These are phyloP conservation scores for Trichoplusia ni DNA, from an alignment of 1,140 invertebrate species.

Conservation along the genomic window DNA sequence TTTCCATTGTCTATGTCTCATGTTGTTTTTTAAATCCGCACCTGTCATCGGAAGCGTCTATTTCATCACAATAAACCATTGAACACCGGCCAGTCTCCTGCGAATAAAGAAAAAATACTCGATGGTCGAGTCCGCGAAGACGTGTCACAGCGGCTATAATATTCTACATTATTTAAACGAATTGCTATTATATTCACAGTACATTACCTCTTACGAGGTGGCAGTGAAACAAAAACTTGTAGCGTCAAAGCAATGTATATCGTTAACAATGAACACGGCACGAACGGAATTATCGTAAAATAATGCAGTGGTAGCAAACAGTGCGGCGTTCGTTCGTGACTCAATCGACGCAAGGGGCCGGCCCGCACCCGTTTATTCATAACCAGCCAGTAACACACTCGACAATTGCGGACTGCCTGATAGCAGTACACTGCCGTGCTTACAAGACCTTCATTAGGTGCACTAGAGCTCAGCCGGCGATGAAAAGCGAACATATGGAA, in stretches of 20 bases:
- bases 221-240: neutral
- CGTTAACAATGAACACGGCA: constrained; percentile 36
- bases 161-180: neutral
- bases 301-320: constrained; percentile 50
- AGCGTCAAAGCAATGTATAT: constrained; percentile 46
- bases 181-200: constrained; percentile 18
- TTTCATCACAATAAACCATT: constrained; percentile 4
- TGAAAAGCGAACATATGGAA: constrained; percentile 13
- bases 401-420: constrained; percentile 4
- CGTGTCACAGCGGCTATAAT: constrained; percentile 16
- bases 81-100: too few relatives aligned
- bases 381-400: constrained; percentile 14
- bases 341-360: constrained; percentile 67
- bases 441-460: constrained; percentile 21
- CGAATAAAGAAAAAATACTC: constrained; percentile 14
- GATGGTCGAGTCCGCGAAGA: constrained; percentile 18
- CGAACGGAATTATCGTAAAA: constrained; percentile 51
- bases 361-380: constrained; percentile 44
- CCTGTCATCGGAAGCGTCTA: neutral
- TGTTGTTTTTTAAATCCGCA: neutral
- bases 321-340: constrained; percentile 66
- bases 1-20: neutral
- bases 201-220: constrained; percentile 31
- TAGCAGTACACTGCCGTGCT: constrained; percentile 17
- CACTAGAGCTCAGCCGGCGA: neutral